phyloP scores from a whole-genome alignment of 2,113 vertebrate genomes.

The Psettodes erumei region DNA sequence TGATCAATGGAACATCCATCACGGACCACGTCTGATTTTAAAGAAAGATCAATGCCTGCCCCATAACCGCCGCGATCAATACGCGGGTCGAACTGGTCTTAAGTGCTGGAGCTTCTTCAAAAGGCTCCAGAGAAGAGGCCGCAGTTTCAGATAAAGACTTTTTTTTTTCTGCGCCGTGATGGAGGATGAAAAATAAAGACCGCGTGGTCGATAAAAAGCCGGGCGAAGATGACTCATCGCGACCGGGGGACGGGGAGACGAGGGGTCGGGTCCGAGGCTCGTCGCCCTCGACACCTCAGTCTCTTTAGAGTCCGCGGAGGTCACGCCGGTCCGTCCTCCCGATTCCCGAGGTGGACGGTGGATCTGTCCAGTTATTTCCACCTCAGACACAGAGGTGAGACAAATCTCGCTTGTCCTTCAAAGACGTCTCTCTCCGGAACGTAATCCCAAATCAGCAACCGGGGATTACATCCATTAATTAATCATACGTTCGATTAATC shows the following conservation, averaged over 20 bases:
- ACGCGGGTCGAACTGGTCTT: neutral
- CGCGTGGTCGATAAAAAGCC: neutral
- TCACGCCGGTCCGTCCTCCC: neutral
- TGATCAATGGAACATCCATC: neutral
- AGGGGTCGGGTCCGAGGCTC: neutral
- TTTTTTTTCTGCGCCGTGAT: neutral
- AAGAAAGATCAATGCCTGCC: slow-evolving; percentile 24
- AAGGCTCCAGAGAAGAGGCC: neutral
- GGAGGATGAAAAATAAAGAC: neutral
- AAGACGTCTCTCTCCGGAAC: neutral
- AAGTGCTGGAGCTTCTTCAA: slow-evolving; percentile 7
- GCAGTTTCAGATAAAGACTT: neutral
- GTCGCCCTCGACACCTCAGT: neutral
- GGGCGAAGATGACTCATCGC: neutral
- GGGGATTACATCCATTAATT: no score
- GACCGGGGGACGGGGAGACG: neutral
- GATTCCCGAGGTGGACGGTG: neutral
- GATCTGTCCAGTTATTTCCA: neutral
- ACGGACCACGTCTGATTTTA: neutral
- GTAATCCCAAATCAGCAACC: no score
- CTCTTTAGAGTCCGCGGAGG: neutral
- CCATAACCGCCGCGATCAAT: slow-evolving; percentile 21
- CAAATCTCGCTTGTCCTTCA: neutral
- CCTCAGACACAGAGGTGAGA: neutral
- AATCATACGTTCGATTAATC: no score